Percentiles rank a stretch among this genome's conserved stretches.
Conservation (phyloP, 2,888 invertebrate genomes). For the Trypoxylon attenuatum region DNA sequence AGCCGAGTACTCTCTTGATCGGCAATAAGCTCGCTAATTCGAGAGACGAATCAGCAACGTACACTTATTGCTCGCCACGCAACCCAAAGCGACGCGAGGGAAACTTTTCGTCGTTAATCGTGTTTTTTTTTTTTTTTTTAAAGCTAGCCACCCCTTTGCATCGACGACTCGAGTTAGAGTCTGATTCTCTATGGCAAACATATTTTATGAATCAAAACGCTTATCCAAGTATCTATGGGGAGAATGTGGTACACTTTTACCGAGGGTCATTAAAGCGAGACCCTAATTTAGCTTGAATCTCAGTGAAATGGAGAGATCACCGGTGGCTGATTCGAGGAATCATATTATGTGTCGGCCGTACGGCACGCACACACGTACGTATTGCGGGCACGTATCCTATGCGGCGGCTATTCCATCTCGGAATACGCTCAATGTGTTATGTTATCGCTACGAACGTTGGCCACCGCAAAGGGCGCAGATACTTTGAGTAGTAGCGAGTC, state of each 20-base stretch:
- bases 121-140: too few species aligned
- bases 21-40: conserved; percentile 49
- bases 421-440: conserved; percentile 51
- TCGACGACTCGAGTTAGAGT: too few species aligned
- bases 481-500: conserved; percentile 47
- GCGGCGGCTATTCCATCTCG: conserved; percentile 14
- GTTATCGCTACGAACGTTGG: conserved; percentile 34
- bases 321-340: background rate
- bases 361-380: conserved; percentile 1
- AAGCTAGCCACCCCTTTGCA: too few species aligned
- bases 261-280: too few species aligned
- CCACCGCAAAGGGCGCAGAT: conserved; percentile 40
- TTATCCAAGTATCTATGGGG: too few species aligned
- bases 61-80: conserved; percentile 9
- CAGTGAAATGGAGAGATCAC: conserved; percentile 24
- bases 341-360: conserved; percentile 13
- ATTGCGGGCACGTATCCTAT: conserved; percentile 1
- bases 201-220: too few species aligned
- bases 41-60: conserved; percentile 12
- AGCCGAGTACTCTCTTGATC: conserved; percentile 27
- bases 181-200: too few species aligned
- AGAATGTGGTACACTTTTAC: too few species aligned
- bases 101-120: too few species aligned
- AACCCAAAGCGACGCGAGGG: too few species aligned
- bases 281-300: conserved; percentile 12